Percentiles rank a stretch among this genome's conserved stretches.
Evolutionary conservation across 2,797 vertebrate species (phyloP).

Genomic region (Bovichtus variegatus): DNA sequence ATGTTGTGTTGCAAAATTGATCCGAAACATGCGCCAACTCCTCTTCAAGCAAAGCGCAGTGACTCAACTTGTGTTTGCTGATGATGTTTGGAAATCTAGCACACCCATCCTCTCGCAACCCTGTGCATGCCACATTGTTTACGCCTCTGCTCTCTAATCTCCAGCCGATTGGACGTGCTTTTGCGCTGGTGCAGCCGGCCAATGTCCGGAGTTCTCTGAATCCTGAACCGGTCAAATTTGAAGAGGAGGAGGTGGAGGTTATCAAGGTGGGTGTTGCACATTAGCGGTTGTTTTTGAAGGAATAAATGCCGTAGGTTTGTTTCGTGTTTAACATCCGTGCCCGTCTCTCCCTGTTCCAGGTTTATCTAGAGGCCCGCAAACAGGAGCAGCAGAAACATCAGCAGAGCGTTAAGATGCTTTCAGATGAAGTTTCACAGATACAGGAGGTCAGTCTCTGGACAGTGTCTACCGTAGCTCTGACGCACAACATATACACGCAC

Average conservation of each 20-base stretch:
- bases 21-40: slow-evolving; percentile 1
- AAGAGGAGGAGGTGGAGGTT: slow-evolving; percentile 91
- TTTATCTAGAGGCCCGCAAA: slow-evolving; percentile 90
- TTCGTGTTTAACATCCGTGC: background rate
- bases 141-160: slow-evolving; percentile 34
- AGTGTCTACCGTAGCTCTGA: background rate
- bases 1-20: slow-evolving; percentile 9
- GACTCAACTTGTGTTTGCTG: slow-evolving; percentile 1
- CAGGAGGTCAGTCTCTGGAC: slow-evolving; percentile 88
- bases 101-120: slow-evolving; percentile 8
- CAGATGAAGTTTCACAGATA: slow-evolving; percentile 92
- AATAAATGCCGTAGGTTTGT: background rate
- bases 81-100: slow-evolving; percentile 20
- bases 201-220: slow-evolving; percentile 78
- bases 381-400: slow-evolving; percentile 87
- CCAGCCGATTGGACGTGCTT: slow-evolving; percentile 91
- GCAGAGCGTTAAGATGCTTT: slow-evolving; percentile 90
- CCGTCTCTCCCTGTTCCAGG: slow-evolving; percentile 74
- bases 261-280: slow-evolving; percentile 89
- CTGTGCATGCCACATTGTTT: background rate
- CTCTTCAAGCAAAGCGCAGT: slow-evolving; percentile 7
- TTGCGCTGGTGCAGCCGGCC: slow-evolving; percentile 87
- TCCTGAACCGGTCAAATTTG: slow-evolving; percentile 88
- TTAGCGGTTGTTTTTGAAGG: background rate
- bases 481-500: background rate